These are phyloP conservation scores for Sympetrum striolatum DNA, from an alignment of 2,888 invertebrate species.

Conservation along the genomic window DNA sequence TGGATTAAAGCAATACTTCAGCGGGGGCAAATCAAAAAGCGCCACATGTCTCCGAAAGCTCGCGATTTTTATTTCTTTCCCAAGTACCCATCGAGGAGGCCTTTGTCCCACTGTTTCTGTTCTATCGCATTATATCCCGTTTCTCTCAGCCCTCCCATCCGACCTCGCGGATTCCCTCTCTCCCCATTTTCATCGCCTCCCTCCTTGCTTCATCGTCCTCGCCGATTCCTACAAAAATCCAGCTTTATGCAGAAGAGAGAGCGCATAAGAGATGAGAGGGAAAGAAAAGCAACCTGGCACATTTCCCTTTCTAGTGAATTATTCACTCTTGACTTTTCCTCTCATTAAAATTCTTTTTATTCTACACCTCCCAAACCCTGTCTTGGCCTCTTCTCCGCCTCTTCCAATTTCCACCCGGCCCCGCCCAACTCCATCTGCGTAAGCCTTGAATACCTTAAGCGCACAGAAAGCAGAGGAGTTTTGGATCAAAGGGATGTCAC, in stretches of 20 bases:
- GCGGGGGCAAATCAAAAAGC: too few species aligned
- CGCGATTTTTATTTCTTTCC: too few species aligned
- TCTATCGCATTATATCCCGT: neutral
- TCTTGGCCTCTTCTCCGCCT: neutral
- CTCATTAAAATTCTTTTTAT: constrained; percentile 19
- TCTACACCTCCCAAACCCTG: neutral
- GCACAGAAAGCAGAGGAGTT: neutral
- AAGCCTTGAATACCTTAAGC: constrained; percentile 6
- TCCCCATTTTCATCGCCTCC: neutral
- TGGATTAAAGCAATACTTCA: too few species aligned
- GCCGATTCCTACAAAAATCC: neutral
- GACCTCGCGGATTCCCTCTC: neutral
- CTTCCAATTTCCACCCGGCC: neutral
- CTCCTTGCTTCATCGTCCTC: neutral
- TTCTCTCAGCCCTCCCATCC: neutral
- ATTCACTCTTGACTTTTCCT: constrained; percentile 19
- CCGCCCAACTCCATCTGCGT: neutral
- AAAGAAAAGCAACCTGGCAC: neutral
- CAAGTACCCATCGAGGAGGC: too few species aligned
- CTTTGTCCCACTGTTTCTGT: neutral
- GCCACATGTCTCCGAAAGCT: too few species aligned
- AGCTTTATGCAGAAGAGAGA: neutral
- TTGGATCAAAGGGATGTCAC: neutral
- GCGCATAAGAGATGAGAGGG: neutral
- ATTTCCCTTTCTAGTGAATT: constrained; percentile 12